phyloP scores from a whole-genome alignment of 2,797 vertebrate genomes.

The Enteromius anoplus region DNA sequence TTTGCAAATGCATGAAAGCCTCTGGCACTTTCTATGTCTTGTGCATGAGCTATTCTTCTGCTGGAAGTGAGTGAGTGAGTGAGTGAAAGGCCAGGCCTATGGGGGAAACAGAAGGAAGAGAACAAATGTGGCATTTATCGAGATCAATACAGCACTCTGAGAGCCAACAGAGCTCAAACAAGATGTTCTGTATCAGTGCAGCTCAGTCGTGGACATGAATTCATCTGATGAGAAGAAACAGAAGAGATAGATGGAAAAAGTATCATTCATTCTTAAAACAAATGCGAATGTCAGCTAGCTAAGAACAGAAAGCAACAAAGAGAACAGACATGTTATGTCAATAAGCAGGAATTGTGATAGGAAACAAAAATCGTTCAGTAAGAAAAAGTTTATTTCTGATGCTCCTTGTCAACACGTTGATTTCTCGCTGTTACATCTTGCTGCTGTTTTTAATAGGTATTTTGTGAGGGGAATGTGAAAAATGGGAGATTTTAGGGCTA shows the following conservation, averaged over 20 bases:
- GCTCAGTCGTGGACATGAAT: constrained; percentile 39
- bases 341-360: background rate
- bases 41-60: constrained; percentile 26
- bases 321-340: background rate
- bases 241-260: background rate
- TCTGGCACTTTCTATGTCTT: constrained; percentile 46
- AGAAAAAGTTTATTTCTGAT: constrained; percentile 67
- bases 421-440: constrained; percentile 52
- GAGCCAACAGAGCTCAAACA: constrained; percentile 50
- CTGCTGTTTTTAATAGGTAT: constrained; percentile 58
- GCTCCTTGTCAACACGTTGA: constrained; percentile 54
- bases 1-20: constrained; percentile 49
- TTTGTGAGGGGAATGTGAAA: constrained; percentile 55
- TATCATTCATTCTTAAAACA: constrained; percentile 7
- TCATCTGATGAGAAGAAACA: constrained; percentile 39
- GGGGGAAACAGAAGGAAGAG: constrained; percentile 52
- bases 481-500: constrained; percentile 26
- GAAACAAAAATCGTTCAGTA: constrained; percentile 15
- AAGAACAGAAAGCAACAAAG: background rate
- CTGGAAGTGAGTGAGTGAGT: constrained; percentile 34
- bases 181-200: constrained; percentile 52
- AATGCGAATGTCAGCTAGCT: background rate
- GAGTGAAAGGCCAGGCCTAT: constrained; percentile 57
- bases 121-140: constrained; percentile 65
- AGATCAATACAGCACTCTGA: constrained; percentile 59